Conservation (phyloP, 2,797 vertebrate species). For the Strix occidentalis region DNA sequence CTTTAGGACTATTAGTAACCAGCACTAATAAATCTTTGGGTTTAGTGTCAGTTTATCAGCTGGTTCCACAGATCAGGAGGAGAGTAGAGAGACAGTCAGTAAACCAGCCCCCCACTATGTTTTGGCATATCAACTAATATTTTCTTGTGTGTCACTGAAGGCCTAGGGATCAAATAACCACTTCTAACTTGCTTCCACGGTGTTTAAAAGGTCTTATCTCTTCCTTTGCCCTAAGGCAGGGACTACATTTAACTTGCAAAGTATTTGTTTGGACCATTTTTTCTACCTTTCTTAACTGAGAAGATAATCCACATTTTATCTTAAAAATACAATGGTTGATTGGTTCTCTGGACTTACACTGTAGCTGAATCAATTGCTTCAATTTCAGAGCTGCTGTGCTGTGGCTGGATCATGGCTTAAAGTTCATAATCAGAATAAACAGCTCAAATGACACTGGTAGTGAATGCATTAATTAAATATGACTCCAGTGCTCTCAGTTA, state of each 20-base stretch:
- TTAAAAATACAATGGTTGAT: not conserved
- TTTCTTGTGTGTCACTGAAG: not conserved
- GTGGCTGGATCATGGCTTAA: constrained; percentile 1
- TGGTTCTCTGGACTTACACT: not conserved
- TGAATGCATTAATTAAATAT: constrained; percentile 42
- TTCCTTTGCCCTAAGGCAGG: not conserved
- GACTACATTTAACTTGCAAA: not conserved
- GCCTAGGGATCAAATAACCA: constrained; percentile 32
- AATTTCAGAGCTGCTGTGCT: not conserved
- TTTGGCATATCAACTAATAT: constrained; percentile 25
- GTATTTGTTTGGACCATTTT: not conserved
- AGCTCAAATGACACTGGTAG: constrained; percentile 25
- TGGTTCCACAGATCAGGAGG: not conserved
- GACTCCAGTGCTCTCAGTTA: constrained; percentile 45
- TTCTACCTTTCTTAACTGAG: not conserved
- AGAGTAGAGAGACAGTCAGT: not conserved
- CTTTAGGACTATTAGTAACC: not conserved
- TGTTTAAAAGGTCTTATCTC: constrained; percentile 8
- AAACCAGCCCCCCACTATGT: constrained; percentile 22
- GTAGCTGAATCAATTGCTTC: constrained; percentile 16
- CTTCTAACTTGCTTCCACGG: not conserved
- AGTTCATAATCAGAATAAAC: constrained; percentile 61
- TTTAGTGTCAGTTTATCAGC: not conserved
- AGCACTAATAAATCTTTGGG: constrained; percentile 23
- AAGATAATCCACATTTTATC: not conserved